Conservation (phyloP, 2,888 invertebrate species). For the Eudasyphora cyanicolor region DNA sequence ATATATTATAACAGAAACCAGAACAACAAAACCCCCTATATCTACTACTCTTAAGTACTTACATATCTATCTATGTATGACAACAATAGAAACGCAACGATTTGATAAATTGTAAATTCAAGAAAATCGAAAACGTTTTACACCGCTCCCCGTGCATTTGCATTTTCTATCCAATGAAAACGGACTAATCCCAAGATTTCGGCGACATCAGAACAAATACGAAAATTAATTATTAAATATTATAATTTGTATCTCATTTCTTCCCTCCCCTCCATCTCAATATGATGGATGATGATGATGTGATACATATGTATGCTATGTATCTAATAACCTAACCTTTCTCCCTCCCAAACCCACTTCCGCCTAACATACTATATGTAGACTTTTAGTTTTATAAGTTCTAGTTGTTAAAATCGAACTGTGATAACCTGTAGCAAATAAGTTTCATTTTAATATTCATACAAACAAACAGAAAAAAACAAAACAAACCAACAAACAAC, state of each 20-base stretch:
- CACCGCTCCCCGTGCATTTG: conserved; percentile 20
- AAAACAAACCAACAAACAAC: conserved; percentile 29
- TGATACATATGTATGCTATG: too few relatives aligned
- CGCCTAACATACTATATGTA: background rate
- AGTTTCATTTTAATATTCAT: conserved; percentile 53
- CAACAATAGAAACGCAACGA: background rate
- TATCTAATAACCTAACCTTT: background rate
- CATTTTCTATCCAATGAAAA: background rate
- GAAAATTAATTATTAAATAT: conserved; percentile 1
- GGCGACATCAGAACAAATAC: background rate
- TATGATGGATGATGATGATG: too few relatives aligned
- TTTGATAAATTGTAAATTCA: conserved; percentile 11
- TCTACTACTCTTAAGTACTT: conserved; percentile 16
- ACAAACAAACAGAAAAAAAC: conserved; percentile 9
- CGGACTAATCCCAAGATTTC: background rate
- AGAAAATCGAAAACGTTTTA: background rate
- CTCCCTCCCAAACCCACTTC: background rate
- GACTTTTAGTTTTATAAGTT: background rate
- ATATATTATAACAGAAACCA: background rate
- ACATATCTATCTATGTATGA: background rate
- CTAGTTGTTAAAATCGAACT: conserved; percentile 50
- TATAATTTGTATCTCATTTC: too few relatives aligned
- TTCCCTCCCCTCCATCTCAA: too few relatives aligned
- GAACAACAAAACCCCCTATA: background rate
- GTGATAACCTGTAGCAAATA: conserved; percentile 60